These are phyloP conservation scores for Meiosimyza platycephala DNA, from an alignment of 2,888 invertebrate genomes.

Conservation along the genomic window DNA sequence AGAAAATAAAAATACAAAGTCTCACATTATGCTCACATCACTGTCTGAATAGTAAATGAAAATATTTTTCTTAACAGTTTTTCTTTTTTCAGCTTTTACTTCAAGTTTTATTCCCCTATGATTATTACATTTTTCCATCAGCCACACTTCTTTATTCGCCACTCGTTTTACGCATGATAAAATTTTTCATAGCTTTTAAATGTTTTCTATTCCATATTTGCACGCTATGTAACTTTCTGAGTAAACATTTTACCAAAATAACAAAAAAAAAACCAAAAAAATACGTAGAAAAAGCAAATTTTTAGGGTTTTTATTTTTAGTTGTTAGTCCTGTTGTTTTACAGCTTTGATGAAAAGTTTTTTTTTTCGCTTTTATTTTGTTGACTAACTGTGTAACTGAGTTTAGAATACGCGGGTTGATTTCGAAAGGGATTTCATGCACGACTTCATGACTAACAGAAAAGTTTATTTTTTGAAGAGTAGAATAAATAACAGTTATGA, in stretches of 20 bases:
- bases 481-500: neutral
- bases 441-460: neutral
- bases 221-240: neutral
- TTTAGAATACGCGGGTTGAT: neutral
- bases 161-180: conserved; percentile 34
- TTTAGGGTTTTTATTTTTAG: neutral
- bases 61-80: neutral
- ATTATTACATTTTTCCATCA: neutral
- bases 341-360: conserved; percentile 11
- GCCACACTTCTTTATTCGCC: neutral
- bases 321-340: neutral
- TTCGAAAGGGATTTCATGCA: conserved; percentile 13
- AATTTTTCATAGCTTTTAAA: conserved; percentile 34
- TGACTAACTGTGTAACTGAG: conserved; percentile 24
- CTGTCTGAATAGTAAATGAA: no score
- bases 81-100: neutral
- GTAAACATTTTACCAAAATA: conserved; percentile 14
- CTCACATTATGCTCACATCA: no score
- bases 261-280: neutral
- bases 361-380: neutral
- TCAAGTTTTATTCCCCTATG: neutral
- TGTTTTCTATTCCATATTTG: conserved; percentile 21
- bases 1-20: no score
- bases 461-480: neutral
- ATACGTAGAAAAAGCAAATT: neutral